These are phyloP conservation scores for Zapus hudsonius DNA, from an alignment of 2,113 vertebrate genomes.

Conservation along the genomic window DNA sequence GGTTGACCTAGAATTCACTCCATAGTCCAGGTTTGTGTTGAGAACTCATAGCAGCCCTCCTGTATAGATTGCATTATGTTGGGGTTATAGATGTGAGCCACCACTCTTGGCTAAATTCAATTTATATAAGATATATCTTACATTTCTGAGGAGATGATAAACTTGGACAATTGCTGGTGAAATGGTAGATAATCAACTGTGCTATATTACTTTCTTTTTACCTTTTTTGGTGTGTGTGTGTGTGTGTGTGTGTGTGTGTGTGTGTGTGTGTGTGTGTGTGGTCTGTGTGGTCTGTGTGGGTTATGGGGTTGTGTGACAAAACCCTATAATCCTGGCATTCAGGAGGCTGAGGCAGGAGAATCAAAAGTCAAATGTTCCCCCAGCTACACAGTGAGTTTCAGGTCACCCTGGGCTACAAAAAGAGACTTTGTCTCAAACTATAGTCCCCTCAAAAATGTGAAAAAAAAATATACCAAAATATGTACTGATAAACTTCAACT, in stretches of 20 bases:
- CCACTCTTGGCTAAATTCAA: neutral
- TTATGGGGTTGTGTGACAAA: too few species aligned
- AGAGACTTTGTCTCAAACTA: neutral
- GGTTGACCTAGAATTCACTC: too few species aligned
- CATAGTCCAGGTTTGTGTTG: too few species aligned
- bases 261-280: neutral
- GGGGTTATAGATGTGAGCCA: too few species aligned
- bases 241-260: neutral
- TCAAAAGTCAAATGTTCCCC: neutral
- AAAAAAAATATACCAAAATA: neutral
- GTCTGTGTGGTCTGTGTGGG: too few species aligned
- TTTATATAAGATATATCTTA: constrained; percentile 1
- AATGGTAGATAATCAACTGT: neutral
- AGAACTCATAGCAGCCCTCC: too few species aligned
- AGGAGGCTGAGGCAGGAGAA: too few species aligned
- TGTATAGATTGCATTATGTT: too few species aligned
- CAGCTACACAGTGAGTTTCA: neutral
- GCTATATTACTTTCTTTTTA: neutral
- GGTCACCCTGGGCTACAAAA: neutral
- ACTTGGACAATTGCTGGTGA: neutral
- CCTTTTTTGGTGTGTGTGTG: neutral
- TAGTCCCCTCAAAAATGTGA: neutral
- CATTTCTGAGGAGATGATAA: neutral
- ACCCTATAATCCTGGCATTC: too few species aligned
- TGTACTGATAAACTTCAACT: neutral